Conservation (phyloP, 2,888 invertebrate genomes). For the Aspidapion aeneum region DNA sequence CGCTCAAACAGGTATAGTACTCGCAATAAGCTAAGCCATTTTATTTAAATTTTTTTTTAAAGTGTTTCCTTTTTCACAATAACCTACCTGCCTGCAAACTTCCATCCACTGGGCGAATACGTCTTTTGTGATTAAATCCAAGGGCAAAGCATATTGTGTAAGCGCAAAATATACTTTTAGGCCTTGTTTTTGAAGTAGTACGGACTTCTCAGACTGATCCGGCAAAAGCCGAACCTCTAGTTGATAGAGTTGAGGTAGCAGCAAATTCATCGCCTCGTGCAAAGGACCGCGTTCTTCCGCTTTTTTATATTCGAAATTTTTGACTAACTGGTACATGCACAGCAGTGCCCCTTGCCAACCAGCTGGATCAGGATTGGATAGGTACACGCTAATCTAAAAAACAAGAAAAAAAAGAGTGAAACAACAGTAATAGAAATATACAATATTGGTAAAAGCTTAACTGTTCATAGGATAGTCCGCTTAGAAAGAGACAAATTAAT, state of each 20-base stretch:
- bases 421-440: too few species aligned
- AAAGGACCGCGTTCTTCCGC: conserved; percentile 85
- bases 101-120: conserved; percentile 98
- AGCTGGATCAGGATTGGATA: conserved; percentile 84
- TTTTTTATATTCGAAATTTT: conserved; percentile 89
- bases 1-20: too few species aligned
- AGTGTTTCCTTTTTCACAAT: too few species aligned
- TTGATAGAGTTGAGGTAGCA: conserved; percentile 90
- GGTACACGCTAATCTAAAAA: conserved; percentile 67
- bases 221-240: conserved; percentile 69
- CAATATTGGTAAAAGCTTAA: too few species aligned
- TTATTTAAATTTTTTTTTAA: too few species aligned
- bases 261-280: conserved; percentile 91
- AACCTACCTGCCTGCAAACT: conserved; percentile 37
- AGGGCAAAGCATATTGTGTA: conserved; percentile 79
- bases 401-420: conserved; percentile 5
- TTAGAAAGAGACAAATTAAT: too few species aligned
- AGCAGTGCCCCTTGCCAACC: conserved; percentile 91
- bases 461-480: too few species aligned
- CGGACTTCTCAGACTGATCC: conserved; percentile 83
- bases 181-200: conserved; percentile 91
- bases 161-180: conserved; percentile 87
- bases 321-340: conserved; percentile 90
- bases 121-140: conserved; percentile 82
- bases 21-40: too few species aligned